phyloP scores from a whole-genome alignment of 2,888 invertebrate species.

The Cephus pulcher region DNA sequence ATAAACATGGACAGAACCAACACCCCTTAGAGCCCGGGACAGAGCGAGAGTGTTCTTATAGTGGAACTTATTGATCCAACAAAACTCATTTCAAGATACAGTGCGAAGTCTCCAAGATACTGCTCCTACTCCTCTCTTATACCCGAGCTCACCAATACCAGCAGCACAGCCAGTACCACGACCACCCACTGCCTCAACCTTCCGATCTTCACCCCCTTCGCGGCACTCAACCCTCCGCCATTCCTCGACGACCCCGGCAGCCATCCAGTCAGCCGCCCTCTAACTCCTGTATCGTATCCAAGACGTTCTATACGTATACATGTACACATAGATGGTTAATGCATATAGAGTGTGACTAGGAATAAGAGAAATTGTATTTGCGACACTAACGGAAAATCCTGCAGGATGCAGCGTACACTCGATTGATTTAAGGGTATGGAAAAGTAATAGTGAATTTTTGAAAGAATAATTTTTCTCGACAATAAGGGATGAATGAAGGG shows the following conservation, averaged over 20 bases:
- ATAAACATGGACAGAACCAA: slow-evolving; percentile 61
- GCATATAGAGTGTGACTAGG: slow-evolving; percentile 41
- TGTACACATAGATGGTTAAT: slow-evolving; percentile 46
- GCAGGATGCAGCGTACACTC: neutral
- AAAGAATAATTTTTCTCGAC: neutral
- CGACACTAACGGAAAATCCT: slow-evolving; percentile 2
- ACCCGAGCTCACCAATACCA: slow-evolving; percentile 45
- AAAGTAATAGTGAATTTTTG: neutral
- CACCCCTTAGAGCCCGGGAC: slow-evolving; percentile 56
- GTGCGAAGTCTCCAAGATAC: slow-evolving; percentile 68
- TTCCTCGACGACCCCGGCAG: slow-evolving; percentile 35
- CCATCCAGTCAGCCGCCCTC: slow-evolving; percentile 40
- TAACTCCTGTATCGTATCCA: slow-evolving; percentile 55
- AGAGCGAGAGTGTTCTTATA: slow-evolving; percentile 66
- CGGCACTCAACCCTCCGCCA: slow-evolving; percentile 20
- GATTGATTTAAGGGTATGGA: neutral
- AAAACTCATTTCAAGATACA: slow-evolving; percentile 68
- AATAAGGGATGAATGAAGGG: neutral
- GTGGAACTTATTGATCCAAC: slow-evolving; percentile 68
- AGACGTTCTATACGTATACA: slow-evolving; percentile 39
- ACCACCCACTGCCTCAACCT: slow-evolving; percentile 32
- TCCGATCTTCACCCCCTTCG: slow-evolving; percentile 33
- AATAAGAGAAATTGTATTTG: slow-evolving; percentile 31
- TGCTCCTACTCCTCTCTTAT: slow-evolving; percentile 56
- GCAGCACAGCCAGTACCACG: slow-evolving; percentile 11